Evolutionary conservation across 2,113 vertebrate genomes (phyloP).

Genomic region (Taxidea taxus): DNA sequence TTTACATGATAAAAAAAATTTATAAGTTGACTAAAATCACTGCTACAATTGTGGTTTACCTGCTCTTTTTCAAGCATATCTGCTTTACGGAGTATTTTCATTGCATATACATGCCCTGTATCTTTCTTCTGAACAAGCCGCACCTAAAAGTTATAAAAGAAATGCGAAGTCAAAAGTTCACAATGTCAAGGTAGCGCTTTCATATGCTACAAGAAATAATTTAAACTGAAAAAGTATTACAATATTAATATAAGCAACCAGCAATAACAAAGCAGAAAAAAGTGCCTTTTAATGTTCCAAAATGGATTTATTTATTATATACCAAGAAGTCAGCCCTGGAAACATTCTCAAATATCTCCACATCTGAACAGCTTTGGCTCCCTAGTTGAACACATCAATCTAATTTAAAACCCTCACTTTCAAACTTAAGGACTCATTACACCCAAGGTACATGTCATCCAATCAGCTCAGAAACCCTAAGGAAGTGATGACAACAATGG

Average conservation of each 20-base stretch:
- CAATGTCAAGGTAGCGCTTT: not conserved
- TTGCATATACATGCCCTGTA: conserved; percentile 97
- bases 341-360: not conserved
- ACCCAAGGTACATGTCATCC: not conserved
- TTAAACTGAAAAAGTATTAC: not conserved
- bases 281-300: not conserved
- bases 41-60: conserved; percentile 78
- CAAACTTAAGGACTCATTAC: not conserved
- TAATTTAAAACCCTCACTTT: conserved; percentile 1
- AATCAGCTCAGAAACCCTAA: conserved; percentile 3
- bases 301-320: not conserved
- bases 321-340: not conserved
- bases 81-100: conserved; percentile 98
- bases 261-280: conserved; percentile 22
- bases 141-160: conserved; percentile 83
- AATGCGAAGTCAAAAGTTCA: not conserved
- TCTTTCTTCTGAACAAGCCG: conserved; percentile 99
- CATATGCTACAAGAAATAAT: not conserved
- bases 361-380: not conserved
- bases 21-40: not conserved
- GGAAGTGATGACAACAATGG: not conserved
- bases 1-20: not conserved
- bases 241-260: conserved; percentile 44
- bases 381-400: not conserved
- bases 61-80: conserved; percentile 99